Evolutionary conservation across 2,888 invertebrate species (phyloP), one percentile per base, ranked within the genome.

Genomic region (Leptinotarsa peninsularis): DNA sequence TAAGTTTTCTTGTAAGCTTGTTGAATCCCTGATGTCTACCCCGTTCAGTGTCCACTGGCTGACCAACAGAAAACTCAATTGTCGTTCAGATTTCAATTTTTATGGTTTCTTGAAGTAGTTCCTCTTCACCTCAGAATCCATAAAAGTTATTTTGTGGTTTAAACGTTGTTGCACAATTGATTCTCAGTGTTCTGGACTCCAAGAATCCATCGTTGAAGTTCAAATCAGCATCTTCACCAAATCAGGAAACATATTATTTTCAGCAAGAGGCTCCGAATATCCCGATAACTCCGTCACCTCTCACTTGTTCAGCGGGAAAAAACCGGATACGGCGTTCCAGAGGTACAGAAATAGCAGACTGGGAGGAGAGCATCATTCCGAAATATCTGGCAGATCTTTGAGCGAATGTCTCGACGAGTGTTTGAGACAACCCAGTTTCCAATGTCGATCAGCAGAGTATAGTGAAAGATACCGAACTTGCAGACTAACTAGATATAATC

Each of bases 341-440:
- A 90, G 96, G 77, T 96, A 95, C 89, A 90, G 96, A 81, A 96
- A 96, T 89, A 95, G 95, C 83, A 91, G 96, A 76, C 91, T 97
- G 63, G 95, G 95, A 73, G 95, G 96, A 4, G 96, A 96, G 88
- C 95, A 95, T 88, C 96, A 96, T 87, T 95, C 96, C 7, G 96
- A 96, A 89, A 95, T 96, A 84, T 95, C 95, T 7, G 95, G 96
- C 67, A 91, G 96, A 77, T 95, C 96, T 17, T 89, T 97, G 77
- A 96, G 96, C 88, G 96, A 97, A 88, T 97, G 97, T 85, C 88
- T 97, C 83, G 96, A 96, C 87, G 96, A 96, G 86, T 97, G 97
- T 86, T 90, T 96, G 79, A 90, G 96, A 79, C 96, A 96, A 89
- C 94, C 96, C 17, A 96, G 96, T 87, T 96, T 96, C 87, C 95